Base-by-base conservation (phyloP, 35 echinoderm and acorn worm species). In the Diadema setosum region DNA sequence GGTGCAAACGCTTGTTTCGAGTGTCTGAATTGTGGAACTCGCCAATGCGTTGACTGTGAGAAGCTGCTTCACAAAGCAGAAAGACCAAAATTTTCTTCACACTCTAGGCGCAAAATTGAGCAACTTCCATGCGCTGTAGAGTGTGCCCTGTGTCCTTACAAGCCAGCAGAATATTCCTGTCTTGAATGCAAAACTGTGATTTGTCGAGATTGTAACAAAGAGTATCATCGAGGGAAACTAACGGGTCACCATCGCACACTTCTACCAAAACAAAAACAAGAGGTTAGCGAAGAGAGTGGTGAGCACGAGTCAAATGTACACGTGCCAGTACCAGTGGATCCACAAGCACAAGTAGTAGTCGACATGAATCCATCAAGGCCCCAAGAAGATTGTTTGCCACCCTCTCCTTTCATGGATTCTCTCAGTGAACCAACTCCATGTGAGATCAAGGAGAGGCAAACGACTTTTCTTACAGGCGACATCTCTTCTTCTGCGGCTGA, bases 61-160 rank as follows among this genome's bases (percentile, higher is more conserved):
- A 45, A 84, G 45, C 64, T 69, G 24, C 88, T 99, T n/a, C 96
- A 99, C 65, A 90, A 78, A 44, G 63, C 89, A 80, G 61, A 65
- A 15, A 78, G 81, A 85, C 81, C 80, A 21, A 87, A 89, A 87
- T 89, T 94, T n/a, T 56, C 65, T 18, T 80, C 82, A 59, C 96
- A 99, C 84, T 58, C 69, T 29, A 93, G 96, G 0, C 83, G 42
- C n/a, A 89, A 83, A 94, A 99, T 99, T 58, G 86, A 88, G 55
- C 91, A 89, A 70, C 69, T 50, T 1, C 45, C 58, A 75, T 99
- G 48, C 65, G 83, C 81, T 97, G 95, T 97, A 42, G 88, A 58
- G 93, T 93, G 91, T 97, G 95, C 91, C 85, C 91, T 82, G 45
- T 86, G 75, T 46, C 95, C 82, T 37, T 97, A 93, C 37, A 97